Base-by-base conservation (phyloP, 2,888 invertebrate genomes). In the Acanthococcus lagerstroemiae region DNA sequence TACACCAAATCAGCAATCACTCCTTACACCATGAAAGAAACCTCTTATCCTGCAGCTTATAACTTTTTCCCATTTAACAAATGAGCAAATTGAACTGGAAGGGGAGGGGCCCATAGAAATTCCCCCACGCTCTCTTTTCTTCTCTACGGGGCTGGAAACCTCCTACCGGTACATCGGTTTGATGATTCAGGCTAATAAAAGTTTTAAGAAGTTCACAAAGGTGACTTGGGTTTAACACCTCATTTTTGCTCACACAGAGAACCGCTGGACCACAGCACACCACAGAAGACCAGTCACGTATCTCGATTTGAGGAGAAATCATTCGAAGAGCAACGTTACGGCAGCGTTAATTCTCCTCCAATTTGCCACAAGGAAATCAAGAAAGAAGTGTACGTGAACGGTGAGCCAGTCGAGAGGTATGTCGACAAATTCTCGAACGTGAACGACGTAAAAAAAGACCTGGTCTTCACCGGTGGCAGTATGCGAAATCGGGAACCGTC, bases 241-340 rank as follows among this genome's bases (percentile, higher is more conserved):
- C n/a, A n/a, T n/a, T n/a, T n/a, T n/a, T n/a, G 12, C n/a, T 37
- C n/a, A 37, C 1, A n/a, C 65, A 72, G 72, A 17, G 71, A 72
- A 45, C 70, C 71, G 48, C 67, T 71, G 17, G 67, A 70, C 26
- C 68, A 57, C 17, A 69, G 70, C 55, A 71, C 71, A 0, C 71
- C 72, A 4, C 65, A 67, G 12, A 68, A 67, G 67, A 67, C 69
- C 7, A 68, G 70, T 21, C 70, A 68, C 44, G 69, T 70, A 2
- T 70, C 70, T 19, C 68, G 69, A 17, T 65, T 70, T n/a, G 71
- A 70, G 54, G 65, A 70, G 55, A 66, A 68, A 24, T 61, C 68
- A 6, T 69, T 67, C 50, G 66, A 71, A 63, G 72, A 72, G 66
- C 70, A 70, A 46, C 63, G 69, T 2, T 71, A 70, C 44, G 70